phyloP scores from a whole-genome alignment of 2,888 invertebrate species.

The Osmoderma eremita region DNA sequence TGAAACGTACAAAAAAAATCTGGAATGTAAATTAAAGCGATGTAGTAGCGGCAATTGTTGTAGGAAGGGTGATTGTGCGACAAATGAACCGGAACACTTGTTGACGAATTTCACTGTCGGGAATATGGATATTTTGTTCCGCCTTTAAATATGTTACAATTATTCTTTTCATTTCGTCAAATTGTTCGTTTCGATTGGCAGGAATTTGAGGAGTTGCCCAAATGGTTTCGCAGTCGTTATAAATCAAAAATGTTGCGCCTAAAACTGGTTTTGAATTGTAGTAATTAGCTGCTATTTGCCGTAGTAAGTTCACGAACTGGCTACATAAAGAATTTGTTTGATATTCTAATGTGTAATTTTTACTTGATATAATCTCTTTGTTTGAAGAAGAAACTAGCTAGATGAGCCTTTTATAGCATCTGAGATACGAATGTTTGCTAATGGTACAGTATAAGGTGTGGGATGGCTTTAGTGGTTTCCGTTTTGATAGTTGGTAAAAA shows the following conservation, averaged over 20 bases:
- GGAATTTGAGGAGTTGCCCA: neutral
- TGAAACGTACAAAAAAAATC: constrained; percentile 5
- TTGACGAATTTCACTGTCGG: constrained; percentile 17
- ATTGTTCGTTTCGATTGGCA: neutral
- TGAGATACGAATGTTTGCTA: too few species aligned
- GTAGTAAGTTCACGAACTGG: too few species aligned
- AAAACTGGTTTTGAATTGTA: too few species aligned
- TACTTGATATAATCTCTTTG: too few species aligned
- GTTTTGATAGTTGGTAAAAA: too few species aligned
- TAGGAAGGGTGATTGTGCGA: constrained; percentile 7
- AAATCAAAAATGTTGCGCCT: neutral
- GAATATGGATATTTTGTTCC: constrained; percentile 2
- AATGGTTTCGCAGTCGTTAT: neutral
- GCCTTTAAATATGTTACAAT: neutral
- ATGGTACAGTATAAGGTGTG: too few species aligned
- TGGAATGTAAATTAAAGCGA: constrained; percentile 25
- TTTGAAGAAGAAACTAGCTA: too few species aligned
- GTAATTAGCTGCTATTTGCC: too few species aligned
- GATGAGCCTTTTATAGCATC: too few species aligned
- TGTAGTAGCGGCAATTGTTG: constrained; percentile 1
- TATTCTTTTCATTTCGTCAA: neutral
- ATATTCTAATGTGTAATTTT: too few species aligned
- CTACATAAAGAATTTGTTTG: too few species aligned
- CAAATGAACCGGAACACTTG: constrained; percentile 17
- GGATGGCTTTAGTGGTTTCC: too few species aligned